Evolutionary conservation across 2,113 vertebrate genomes (phyloP), one percentile per base, ranked within the genome.

Genomic region (Malurus alboscapulatus): DNA sequence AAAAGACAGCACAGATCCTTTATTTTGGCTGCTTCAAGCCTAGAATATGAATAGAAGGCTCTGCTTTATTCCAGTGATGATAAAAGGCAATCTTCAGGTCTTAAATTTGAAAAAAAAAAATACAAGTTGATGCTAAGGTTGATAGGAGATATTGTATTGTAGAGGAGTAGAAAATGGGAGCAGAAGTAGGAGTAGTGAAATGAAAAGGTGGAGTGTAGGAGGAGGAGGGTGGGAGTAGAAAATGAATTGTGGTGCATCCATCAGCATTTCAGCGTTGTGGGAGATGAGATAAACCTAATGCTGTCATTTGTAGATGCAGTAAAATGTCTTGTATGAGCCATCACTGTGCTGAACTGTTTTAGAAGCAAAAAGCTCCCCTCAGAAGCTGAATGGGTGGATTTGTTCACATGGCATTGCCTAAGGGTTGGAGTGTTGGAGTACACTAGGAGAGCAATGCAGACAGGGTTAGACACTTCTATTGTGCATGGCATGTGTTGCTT

Each of bases 141-240:
- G 93, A 94, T 91, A 90, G 92, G 48, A 92, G 94, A 63, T 83
- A 86, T 4, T 87, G 55, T 79, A 67, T 17, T 92, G 90, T 90
- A 95, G 79, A 92, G 59, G 59, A 92, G 85, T 88, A 40, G 93
- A 94, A 95, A 95, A 92, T 6, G 61, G 92, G 90, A 96, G 92
- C 79, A 90, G 79, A 72, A 96, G 96, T 93, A 93, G 95, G 95
- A 96, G 95, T 90, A 95, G 63, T 77, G 83, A 96, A 96, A 94
- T 86, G 85, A 89, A 96, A 96, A 96, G 96, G 96, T 95, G 95
- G 93, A 93, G 93, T 91, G 95, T 95, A 69, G 95, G 94, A 96
- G 93, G 93, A 93, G 58, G 61, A 34, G 75, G 1, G 96, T 94
- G 92, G 96, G 96, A 96, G 93, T 95, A 95, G 82, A 96, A 85